phyloP scores from a whole-genome alignment of 2,113 vertebrate species.

The Tyrannus savana region DNA sequence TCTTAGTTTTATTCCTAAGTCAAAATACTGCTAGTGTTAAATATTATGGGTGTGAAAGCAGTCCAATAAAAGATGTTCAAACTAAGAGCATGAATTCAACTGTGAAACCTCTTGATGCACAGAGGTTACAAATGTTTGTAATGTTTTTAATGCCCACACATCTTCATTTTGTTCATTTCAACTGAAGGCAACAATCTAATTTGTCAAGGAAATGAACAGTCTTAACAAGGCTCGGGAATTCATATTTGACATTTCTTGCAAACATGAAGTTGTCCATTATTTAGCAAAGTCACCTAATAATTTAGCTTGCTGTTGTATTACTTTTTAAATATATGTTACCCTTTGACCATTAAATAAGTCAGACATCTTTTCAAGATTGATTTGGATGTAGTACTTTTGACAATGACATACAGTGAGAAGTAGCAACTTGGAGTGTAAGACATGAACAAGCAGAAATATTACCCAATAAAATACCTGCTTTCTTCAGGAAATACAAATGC shows the following conservation, averaged over 20 bases:
- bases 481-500: constrained; percentile 86
- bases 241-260: not conserved
- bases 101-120: not conserved
- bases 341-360: too few relatives aligned
- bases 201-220: not conserved
- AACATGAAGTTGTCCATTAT: not conserved
- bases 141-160: not conserved
- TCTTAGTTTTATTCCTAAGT: not conserved
- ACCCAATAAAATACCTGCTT: constrained; percentile 77
- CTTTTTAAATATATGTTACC: not conserved
- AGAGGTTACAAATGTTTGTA: not conserved
- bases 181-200: not conserved
- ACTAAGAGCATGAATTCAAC: not conserved
- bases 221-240: not conserved
- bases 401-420: not conserved
- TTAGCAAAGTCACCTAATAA: not conserved
- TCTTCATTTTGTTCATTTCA: not conserved
- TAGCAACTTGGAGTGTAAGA: not conserved
- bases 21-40: not conserved
- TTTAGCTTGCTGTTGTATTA: not conserved
- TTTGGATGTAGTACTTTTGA: not conserved
- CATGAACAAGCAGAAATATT: not conserved
- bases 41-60: not conserved
- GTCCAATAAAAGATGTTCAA: not conserved
- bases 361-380: not conserved